Evolutionary conservation across 2,113 vertebrate species (phyloP), one percentile per base, ranked within the genome.

Genomic region (Pampusana beccarii): DNA sequence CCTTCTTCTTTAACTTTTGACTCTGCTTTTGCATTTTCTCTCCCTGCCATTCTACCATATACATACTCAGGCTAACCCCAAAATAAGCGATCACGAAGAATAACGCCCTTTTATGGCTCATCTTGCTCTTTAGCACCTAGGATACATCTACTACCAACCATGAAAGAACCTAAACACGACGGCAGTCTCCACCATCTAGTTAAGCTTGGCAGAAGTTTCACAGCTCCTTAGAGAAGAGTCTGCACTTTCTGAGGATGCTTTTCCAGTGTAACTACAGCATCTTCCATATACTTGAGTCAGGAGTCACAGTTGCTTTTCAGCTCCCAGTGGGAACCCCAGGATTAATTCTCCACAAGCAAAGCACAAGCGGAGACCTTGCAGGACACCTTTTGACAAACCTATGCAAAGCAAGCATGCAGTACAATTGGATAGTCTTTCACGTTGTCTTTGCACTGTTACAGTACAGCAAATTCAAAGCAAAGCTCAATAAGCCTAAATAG

Each of bases 131-230:
- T 61, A 69, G 40, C 34, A 56, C 26, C 13, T 29, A 65, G 28
- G 54, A 84, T 21, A n/a, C 10, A 70, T 46, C 16, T 36, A 10
- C 7, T 53, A 24, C 8, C 11, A 33, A 19, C 16, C n/a, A 61
- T 5, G 16, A 44, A 50, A 69, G 44, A n/a, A 80, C n/a, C 33
- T 34, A 34, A 4, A 5, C 1, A 2, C 0, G 0, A 15, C 28
- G 5, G 21, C 2, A 1, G 16, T 48, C 62, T 46, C 75, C n/a
- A 36, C 5, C 40, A 60, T 26, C 66, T 88, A 13, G 44, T 61
- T 6, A 4, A 53, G 54, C 17, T 0, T 48, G n/a, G 36, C 20
- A 72, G 44, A 75, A 61, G 54, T 66, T 64, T 62, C 20, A 50
- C 24, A 79, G 2, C 7, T 44, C 36, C 24, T 24, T 44, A 29